Conservation (phyloP, 2,888 invertebrate species). For the Ornithoptera alexandrae region DNA sequence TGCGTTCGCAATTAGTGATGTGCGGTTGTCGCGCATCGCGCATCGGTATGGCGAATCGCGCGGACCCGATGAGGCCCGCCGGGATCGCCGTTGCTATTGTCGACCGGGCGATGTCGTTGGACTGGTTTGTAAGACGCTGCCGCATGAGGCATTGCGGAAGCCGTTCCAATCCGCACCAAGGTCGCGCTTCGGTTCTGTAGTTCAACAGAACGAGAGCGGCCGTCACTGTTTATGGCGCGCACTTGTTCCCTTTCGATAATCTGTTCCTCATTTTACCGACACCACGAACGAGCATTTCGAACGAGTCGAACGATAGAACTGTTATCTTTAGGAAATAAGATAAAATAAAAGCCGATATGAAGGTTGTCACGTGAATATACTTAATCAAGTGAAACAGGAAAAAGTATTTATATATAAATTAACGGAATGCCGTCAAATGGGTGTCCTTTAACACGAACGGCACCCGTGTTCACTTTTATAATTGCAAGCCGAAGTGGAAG, state of each 20-base stretch:
- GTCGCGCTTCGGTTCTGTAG: conserved; percentile 45
- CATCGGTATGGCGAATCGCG: conserved; percentile 63
- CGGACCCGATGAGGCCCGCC: conserved; percentile 52
- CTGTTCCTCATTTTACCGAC: conserved; percentile 56
- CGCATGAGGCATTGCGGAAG: conserved; percentile 57
- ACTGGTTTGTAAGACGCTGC: conserved; percentile 45
- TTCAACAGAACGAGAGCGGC: conserved; percentile 42
- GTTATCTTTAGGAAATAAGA: neutral
- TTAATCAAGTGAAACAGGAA: neutral
- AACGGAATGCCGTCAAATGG: neutral
- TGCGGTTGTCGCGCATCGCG: conserved; percentile 68
- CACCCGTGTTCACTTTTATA: neutral
- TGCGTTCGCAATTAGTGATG: conserved; percentile 79
- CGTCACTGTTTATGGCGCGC: conserved; percentile 36
- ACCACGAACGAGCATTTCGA: conserved; percentile 21
- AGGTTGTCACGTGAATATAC: neutral
- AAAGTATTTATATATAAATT: neutral
- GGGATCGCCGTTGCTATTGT: conserved; percentile 37
- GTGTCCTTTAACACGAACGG: neutral
- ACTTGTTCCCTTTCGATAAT: conserved; percentile 49
- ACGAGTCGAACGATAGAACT: neutral
- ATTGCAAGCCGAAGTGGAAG: neutral
- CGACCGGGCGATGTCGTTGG: conserved; percentile 33
- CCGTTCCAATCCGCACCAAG: conserved; percentile 55
- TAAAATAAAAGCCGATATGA: neutral